Evolutionary conservation across 2,888 invertebrate genomes (phyloP), one percentile per base, ranked within the genome.

Genomic region (Stictocephala bisonia): DNA sequence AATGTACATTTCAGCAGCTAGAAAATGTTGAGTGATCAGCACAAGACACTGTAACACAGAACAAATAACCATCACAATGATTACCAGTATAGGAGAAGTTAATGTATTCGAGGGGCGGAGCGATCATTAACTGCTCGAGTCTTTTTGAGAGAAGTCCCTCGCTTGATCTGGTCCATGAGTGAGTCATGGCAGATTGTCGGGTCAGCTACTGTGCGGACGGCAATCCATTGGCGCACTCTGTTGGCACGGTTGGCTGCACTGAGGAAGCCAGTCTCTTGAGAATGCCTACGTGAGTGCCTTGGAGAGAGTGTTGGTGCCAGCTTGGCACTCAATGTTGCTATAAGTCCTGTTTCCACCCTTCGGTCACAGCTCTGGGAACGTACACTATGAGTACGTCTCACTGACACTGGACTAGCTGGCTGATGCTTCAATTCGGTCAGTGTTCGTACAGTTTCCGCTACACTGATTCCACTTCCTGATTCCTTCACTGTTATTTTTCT

Each of bases 141-240:
- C 80, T 93, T 90, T 74, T 91, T 91, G 72, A 96, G 84, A 41
- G 91, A 91, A 18, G 95, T 95, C 72, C 96, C 96, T 76, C 93
- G 89, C 81, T 94, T 92, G 75, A 96, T 96, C 83, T 96, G 96
- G 86, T 96, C 96, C 95, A 96, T 94, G n/a, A 96, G 86, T 0
- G 95, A 95, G 78, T 94, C 95, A 84, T 93, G 92, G 80, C 93
- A 92, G 31, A 90, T 85, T 74, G 91, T 88, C 0, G 93, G 93
- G 84, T 94, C 93, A 73, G 93, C 91, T 88, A 81, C 79, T 9
- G 83, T 82, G 51, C 83, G 81, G n/a, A 81, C 81, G 18, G 83
- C 83, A 81, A 93, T 92, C 81, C 91, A 87, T 79, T 92, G 91
- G 64, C 93, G 86, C 68, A 93, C 92, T 76, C 88, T 87, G 80